Percentiles rank a stretch among this genome's conserved stretches.
Evolutionary conservation across 2,797 vertebrate genomes (phyloP).

Genomic region (Glyptemys insculpta): DNA sequence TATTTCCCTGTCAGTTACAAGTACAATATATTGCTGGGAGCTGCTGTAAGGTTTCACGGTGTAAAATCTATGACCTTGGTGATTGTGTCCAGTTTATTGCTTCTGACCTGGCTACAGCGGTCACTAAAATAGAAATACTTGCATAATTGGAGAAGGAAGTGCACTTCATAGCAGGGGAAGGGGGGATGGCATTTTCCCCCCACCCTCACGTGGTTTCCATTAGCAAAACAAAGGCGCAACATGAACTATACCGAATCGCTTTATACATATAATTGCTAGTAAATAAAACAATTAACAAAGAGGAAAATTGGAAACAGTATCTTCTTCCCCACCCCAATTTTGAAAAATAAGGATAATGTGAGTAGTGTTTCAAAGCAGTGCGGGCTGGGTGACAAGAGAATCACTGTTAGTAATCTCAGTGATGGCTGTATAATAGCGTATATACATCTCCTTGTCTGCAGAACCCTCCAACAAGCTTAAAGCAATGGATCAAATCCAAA

Average conservation of each 20-base stretch:
- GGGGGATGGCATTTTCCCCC: background rate
- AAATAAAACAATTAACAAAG: constrained; percentile 73
- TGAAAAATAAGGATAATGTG: constrained; percentile 56
- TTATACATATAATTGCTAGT: constrained; percentile 63
- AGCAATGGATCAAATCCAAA: constrained; percentile 85
- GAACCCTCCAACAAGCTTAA: constrained; percentile 83
- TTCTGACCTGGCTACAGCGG: background rate
- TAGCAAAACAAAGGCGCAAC: constrained; percentile 75
- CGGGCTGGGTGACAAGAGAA: constrained; percentile 69
- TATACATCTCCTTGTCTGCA: constrained; percentile 75
- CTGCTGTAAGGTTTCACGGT: background rate
- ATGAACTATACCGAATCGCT: constrained; percentile 55
- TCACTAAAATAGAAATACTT: constrained; percentile 23
- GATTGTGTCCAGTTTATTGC: background rate
- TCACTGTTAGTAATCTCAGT: constrained; percentile 77
- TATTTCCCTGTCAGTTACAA: accelerated
- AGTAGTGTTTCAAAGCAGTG: constrained; percentile 64
- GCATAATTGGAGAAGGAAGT: background rate
- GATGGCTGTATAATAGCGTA: constrained; percentile 80
- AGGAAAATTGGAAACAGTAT: constrained; percentile 43
- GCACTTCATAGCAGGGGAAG: constrained; percentile 11
- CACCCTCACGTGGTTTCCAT: constrained; percentile 70
- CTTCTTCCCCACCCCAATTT: constrained; percentile 10
- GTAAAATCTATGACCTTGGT: background rate
- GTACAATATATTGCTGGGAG: no score